Evolutionary conservation across 1,140 invertebrate species (phyloP).

Genomic region (Gyrodactylus bullatarudis): DNA sequence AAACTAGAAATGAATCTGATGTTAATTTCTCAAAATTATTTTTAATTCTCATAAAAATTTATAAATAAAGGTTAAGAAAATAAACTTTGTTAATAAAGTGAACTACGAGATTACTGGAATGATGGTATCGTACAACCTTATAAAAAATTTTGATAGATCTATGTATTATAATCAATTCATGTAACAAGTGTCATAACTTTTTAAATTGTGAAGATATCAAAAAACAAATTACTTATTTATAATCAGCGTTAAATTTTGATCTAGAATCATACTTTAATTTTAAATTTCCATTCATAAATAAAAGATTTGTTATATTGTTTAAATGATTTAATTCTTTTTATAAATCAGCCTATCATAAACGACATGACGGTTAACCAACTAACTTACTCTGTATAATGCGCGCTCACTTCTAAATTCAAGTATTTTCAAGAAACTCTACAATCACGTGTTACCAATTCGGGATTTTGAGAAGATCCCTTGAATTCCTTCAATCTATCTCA

Average conservation of each 20-base stretch:
- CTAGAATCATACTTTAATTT: not conserved
- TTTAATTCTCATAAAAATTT: not conserved
- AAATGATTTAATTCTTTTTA: not conserved
- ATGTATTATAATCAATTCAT: not conserved
- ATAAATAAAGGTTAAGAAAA: not conserved
- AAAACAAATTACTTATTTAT: not conserved
- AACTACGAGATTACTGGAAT: not conserved
- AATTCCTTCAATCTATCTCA: not conserved
- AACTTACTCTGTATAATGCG: not conserved
- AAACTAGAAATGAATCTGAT: not conserved
- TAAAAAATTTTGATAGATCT: not conserved
- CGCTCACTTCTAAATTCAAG: not conserved
- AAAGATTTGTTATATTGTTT: not conserved
- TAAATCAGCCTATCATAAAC: not conserved
- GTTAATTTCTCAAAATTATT: not conserved
- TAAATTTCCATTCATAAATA: not conserved
- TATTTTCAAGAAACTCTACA: not conserved
- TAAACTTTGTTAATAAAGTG: not conserved
- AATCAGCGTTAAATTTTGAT: not conserved
- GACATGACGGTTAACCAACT: not conserved
- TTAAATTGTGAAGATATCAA: not conserved
- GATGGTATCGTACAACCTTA: not conserved
- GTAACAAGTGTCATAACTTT: not conserved
- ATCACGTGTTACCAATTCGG: not conserved
- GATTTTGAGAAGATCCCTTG: not conserved